phyloP scores from a whole-genome alignment of 2,797 vertebrate species.

The Sebastes melanostomus region DNA sequence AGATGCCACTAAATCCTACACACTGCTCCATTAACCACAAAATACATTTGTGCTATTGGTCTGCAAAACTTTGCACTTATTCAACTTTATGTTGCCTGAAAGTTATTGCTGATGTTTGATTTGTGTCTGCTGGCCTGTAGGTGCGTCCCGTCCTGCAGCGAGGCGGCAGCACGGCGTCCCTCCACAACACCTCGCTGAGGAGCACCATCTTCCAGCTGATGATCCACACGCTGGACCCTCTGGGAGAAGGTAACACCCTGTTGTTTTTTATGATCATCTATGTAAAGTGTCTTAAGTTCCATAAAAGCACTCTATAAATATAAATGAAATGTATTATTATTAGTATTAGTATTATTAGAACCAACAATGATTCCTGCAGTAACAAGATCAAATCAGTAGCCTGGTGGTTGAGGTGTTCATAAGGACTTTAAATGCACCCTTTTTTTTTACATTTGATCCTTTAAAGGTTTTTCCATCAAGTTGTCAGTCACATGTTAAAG shows the following conservation, averaged over 20 bases:
- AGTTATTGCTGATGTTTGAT: background rate
- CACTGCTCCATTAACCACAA: background rate
- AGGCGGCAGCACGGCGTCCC: slow-evolving; percentile 88
- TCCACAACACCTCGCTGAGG: slow-evolving; percentile 91
- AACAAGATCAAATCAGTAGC: background rate
- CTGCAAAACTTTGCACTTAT: background rate
- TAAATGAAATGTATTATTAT: too few relatives aligned
- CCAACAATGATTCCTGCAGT: background rate
- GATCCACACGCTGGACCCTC: slow-evolving; percentile 91
- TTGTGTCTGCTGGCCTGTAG: slow-evolving; percentile 58
- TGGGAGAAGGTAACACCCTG: slow-evolving; percentile 85
- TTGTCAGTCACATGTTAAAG: background rate
- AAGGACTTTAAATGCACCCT: background rate
- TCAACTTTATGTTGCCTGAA: background rate
- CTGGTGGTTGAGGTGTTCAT: background rate
- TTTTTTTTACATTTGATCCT: background rate
- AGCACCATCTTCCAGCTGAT: slow-evolving; percentile 92
- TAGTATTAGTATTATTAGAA: background rate
- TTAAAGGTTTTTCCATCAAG: background rate
- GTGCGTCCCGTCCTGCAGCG: slow-evolving; percentile 82
- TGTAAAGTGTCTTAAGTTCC: too few relatives aligned
- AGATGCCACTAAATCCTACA: background rate
- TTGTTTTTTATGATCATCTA: too few relatives aligned
- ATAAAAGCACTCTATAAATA: too few relatives aligned
- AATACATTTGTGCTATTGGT: background rate